Base-by-base conservation (phyloP, 2,888 invertebrate species). In the Criorhina ranunculi region DNA sequence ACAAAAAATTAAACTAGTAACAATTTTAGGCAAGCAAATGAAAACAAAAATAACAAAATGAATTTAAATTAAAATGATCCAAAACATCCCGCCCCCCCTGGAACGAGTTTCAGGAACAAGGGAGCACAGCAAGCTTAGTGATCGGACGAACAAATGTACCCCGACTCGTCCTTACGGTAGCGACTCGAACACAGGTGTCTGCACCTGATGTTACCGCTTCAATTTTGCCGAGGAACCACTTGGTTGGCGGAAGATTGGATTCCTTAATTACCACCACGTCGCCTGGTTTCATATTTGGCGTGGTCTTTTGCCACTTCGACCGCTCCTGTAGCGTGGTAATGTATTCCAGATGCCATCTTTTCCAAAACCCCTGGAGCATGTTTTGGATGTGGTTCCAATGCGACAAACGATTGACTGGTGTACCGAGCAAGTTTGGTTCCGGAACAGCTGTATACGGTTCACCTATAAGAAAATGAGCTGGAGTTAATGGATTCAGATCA, bases 51-150 rank as follows among this genome's bases (percentile, higher is more conserved):
- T n/a, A n/a, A n/a, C n/a, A n/a, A n/a, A n/a, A n/a, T n/a, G n/a
- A n/a, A n/a, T n/a, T n/a, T n/a, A n/a, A n/a, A n/a, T n/a, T n/a
- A n/a, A n/a, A n/a, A n/a, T n/a, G n/a, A n/a, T 24, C 24, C 82
- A 33, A 29, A 19, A 59, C 40, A 59, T 59, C 24, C 29, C 59
- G 59, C 40, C 40, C 40, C n/a, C 8, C 59, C 40, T n/a, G 40
- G 40, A 40, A 40, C 24, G 7, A 24, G 37, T 57, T 40, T 24
- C 51, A 51, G 51, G 51, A 51, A 5, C 12, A 7, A 1, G 31
- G 51, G n/a, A 51, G 12, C 0, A 31, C 19, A 0, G 29, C 59
- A 8, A 59, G 1, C 6, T 59, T 59, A 3, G n/a, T 5, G 8
- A 59, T 29, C 0, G 40, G 9, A 15, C n/a, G 59, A 11, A 24